A percentile compares a stretch with the other conserved stretches of the same genome.
These are phyloP conservation scores for Mesoclemmys tuberculata DNA, from an alignment of 2,113 vertebrate genomes.

Conservation along the genomic window DNA sequence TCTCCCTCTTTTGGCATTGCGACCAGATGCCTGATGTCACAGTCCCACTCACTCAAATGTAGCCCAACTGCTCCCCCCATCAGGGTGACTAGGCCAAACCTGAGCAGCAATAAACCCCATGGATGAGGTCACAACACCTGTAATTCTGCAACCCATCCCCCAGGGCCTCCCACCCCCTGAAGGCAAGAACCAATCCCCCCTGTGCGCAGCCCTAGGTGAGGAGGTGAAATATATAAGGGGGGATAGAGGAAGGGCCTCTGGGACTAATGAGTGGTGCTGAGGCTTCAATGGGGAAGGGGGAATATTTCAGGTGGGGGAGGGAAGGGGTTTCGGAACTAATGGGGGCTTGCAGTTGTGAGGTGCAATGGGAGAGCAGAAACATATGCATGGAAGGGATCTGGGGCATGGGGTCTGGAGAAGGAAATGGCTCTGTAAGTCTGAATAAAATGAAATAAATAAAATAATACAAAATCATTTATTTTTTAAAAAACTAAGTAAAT, in stretches of 20 bases:
- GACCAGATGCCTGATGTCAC: neutral
- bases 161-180: neutral
- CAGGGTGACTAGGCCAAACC: neutral
- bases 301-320: neutral
- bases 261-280: neutral
- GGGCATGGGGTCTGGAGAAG: neutral
- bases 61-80: neutral
- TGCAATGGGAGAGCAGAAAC: neutral
- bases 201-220: neutral
- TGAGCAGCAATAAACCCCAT: neutral
- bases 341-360: neutral
- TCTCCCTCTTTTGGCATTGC: neutral
- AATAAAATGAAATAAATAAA: no score
- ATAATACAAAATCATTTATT: neutral
- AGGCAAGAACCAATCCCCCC: neutral
- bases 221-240: neutral
- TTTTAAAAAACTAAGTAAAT: no score
- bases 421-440: no score
- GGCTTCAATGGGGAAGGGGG: neutral
- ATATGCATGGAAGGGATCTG: no score
- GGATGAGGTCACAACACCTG: neutral
- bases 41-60: neutral
- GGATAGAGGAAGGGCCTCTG: no score
- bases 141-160: neutral
- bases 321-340: neutral